A percentile compares a stretch with the other conserved stretches of the same genome.
phyloP scores from a whole-genome alignment of 2,888 invertebrate species.

The Metellina segmentata region DNA sequence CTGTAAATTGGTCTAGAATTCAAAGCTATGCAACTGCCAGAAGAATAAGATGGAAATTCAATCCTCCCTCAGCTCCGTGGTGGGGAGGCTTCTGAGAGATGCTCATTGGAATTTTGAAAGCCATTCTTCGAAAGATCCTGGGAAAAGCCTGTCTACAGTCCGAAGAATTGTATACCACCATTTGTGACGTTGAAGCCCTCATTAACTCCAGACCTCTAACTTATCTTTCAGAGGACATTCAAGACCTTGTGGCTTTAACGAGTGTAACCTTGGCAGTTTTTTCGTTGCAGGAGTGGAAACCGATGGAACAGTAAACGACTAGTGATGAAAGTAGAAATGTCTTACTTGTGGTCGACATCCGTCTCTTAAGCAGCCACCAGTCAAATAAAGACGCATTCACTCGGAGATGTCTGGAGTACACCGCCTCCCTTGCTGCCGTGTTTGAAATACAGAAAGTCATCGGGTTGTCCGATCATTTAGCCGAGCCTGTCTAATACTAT shows the following conservation, averaged over 20 bases:
- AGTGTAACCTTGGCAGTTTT: constrained; percentile 96
- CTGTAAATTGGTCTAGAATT: no score
- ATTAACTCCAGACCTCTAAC: no score
- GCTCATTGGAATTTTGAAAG: no score
- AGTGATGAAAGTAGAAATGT: constrained; percentile 93
- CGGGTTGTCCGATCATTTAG: constrained; percentile 96
- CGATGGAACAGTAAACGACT: constrained; percentile 86
- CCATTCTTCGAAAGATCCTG: no score
- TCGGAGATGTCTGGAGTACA: constrained; percentile 97
- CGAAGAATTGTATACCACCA: background rate
- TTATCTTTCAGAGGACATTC: no score
- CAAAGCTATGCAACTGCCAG: no score
- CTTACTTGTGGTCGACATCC: constrained; percentile 92
- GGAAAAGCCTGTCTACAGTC: no score
- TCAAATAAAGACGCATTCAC: constrained; percentile 93
- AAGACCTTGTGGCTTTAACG: no score
- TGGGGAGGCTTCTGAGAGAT: no score
- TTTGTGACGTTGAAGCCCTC: no score
- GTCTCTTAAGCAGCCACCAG: constrained; percentile 84
- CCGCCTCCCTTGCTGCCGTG: constrained; percentile 91
- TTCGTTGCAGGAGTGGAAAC: constrained; percentile 93
- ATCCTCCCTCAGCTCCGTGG: no score
- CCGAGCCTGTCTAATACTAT: constrained; percentile 99
- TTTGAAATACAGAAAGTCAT: constrained; percentile 92
- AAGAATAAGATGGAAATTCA: no score